These are phyloP conservation scores for Aporophyla lueneburgensis DNA, from an alignment of 2,888 invertebrate genomes.

Conservation along the genomic window DNA sequence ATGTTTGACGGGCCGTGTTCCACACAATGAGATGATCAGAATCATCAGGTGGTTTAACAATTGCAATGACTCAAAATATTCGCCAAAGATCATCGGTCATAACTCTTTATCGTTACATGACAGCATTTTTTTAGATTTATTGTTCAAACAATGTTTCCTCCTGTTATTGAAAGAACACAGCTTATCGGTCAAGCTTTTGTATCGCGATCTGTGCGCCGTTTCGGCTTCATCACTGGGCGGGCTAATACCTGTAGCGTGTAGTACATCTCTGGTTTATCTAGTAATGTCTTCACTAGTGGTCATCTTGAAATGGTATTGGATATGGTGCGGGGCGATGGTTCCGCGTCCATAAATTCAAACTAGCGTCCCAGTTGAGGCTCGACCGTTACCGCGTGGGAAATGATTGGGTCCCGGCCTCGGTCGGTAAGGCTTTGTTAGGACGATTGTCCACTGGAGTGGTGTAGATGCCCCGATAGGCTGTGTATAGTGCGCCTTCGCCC, in stretches of 20 bases:
- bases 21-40: slow-evolving; percentile 67
- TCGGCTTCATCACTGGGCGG: slow-evolving; percentile 74
- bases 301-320: slow-evolving; percentile 80
- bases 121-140: slow-evolving; percentile 80
- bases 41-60: slow-evolving; percentile 53
- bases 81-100: slow-evolving; percentile 71
- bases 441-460: slow-evolving; percentile 89
- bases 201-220: slow-evolving; percentile 84
- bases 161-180: slow-evolving; percentile 86
- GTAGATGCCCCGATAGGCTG: slow-evolving; percentile 88
- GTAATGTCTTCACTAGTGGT: slow-evolving; percentile 74
- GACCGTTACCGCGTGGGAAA: slow-evolving; percentile 91
- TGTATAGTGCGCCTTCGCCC: slow-evolving; percentile 77
- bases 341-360: slow-evolving; percentile 86
- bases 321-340: slow-evolving; percentile 76
- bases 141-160: slow-evolving; percentile 88
- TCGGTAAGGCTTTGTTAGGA: slow-evolving; percentile 89
- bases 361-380: slow-evolving; percentile 84
- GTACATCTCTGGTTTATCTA: slow-evolving; percentile 80
- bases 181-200: slow-evolving; percentile 90
- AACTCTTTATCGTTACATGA: slow-evolving; percentile 79
- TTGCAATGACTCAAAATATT: slow-evolving; percentile 71
- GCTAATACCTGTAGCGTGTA: slow-evolving; percentile 74
- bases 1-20: slow-evolving; percentile 66
- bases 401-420: slow-evolving; percentile 84